Percentiles rank a stretch among this genome's conserved stretches.
Conservation (phyloP, 2,888 invertebrate species). For the Octodonta nipae region DNA sequence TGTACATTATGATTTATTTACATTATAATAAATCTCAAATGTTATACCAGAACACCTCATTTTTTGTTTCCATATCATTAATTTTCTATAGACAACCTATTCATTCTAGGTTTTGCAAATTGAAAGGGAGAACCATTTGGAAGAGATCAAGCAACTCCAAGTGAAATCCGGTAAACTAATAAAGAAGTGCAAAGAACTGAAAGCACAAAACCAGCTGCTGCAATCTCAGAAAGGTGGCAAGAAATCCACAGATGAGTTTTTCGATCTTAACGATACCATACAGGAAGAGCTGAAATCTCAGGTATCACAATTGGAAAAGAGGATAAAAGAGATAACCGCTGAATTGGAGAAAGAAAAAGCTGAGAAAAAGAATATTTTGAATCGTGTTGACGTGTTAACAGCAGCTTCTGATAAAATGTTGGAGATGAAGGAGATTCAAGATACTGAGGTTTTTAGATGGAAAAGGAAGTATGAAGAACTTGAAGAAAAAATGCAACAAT, state of each 20-base stretch:
- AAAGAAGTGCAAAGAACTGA: conserved; percentile 73
- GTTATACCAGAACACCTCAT: too few relatives aligned
- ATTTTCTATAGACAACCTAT: too few relatives aligned
- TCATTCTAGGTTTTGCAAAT: conserved; percentile 44
- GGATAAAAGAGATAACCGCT: conserved; percentile 43
- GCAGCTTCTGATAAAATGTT: conserved; percentile 63
- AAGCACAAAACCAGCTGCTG: conserved; percentile 50
- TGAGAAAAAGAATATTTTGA: conserved; percentile 56
- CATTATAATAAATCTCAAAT: too few relatives aligned
- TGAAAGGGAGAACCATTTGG: conserved; percentile 44
- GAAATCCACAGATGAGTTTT: conserved; percentile 26
- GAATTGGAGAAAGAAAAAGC: conserved; percentile 46
- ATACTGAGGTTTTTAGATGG: conserved; percentile 59
- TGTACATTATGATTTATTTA: too few relatives aligned
- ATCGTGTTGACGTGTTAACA: conserved; percentile 59
- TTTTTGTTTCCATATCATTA: too few relatives aligned
- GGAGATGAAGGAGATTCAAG: conserved; percentile 71
- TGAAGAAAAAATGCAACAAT: conserved; percentile 47
- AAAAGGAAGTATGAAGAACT: conserved; percentile 59
- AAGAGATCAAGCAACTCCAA: conserved; percentile 52
- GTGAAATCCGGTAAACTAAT: conserved; percentile 64
- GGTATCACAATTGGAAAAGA: conserved; percentile 51
- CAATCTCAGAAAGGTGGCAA: not conserved
- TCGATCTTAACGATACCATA: conserved; percentile 61
- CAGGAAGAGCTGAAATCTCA: conserved; percentile 68